Base-by-base conservation (phyloP, 2,113 vertebrate genomes). In the Catharus bicknelli region DNA sequence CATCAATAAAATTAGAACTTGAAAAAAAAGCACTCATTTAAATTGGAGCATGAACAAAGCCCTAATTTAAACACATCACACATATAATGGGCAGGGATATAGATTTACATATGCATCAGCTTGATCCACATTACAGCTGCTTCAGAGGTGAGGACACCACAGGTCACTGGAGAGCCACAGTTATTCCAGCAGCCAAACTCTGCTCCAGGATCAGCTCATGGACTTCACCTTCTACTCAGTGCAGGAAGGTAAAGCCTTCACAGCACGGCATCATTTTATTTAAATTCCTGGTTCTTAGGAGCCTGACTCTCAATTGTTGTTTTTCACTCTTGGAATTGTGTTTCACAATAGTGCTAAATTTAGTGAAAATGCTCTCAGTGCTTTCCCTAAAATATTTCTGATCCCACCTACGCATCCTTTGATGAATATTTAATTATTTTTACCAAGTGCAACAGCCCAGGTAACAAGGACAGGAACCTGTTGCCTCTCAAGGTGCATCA, bases 1-100 rank as follows among this genome's bases (percentile, higher is more conserved):
- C 80, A 55, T 86, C 95, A 88, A 74, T 76, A 90, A 90, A 96
- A 93, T 87, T 48, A 96, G 86, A 93, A 80, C 83, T 94, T 70
- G 54, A 91, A 95, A 81, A 90, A 74, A 74, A 68, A 51, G 26
- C 88, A n/a, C 70, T 94, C 48, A 18, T 89, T 95, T 70, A 70
- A 93, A 82, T 3, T 68, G 67, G 53, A 92, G 80, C 50, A 58
- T 32, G 82, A 58, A 66, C 72, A 66, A 80, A 80, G 19, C 57
- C 69, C 67, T 53, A 14, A 72, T 58, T 93, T 55, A 38, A 78
- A 20, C 32, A 32, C 51, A 57, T 29, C 25, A 30, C 2, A 16
- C 6, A 38, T 8, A 36, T 1, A 62, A 92, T 2, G 4, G 26
- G 62, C 36, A 78, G 58, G 50, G 14, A 1, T 20, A 13, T 4